Evolutionary conservation across 2,113 vertebrate species (phyloP).

Genomic region (Glaucomys volans): DNA sequence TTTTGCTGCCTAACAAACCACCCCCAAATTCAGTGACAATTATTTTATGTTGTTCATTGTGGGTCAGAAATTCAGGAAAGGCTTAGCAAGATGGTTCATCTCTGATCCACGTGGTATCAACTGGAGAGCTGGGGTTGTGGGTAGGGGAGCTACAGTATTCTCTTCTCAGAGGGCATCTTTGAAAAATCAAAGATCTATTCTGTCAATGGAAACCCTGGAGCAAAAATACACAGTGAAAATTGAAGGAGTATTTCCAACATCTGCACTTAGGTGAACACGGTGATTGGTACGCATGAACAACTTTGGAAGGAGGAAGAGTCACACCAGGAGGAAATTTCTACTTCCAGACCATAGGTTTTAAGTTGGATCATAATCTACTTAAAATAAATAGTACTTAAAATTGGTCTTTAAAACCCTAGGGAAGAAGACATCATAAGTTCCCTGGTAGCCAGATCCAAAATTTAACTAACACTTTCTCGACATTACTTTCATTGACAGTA

Average conservation of each 20-base stretch:
- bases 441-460: neutral
- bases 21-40: neutral
- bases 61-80: neutral
- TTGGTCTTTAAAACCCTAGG: neutral
- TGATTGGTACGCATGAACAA: neutral
- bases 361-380: neutral
- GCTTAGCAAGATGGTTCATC: neutral
- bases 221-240: neutral
- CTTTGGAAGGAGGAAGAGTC: neutral
- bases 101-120: neutral
- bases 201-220: neutral
- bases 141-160: neutral
- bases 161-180: neutral
- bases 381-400: neutral
- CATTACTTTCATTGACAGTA: neutral
- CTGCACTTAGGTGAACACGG: neutral
- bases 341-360: neutral
- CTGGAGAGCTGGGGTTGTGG: too few relatives aligned
- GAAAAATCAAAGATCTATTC: neutral
- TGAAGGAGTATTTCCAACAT: neutral
- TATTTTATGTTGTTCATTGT: neutral
- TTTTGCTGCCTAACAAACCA: neutral
- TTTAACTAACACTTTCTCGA: neutral
- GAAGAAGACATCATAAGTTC: neutral
- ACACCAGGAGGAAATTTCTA: neutral